These are phyloP conservation scores for Carassius gibelio DNA, from an alignment of 2,113 vertebrate species.

Conservation along the genomic window DNA sequence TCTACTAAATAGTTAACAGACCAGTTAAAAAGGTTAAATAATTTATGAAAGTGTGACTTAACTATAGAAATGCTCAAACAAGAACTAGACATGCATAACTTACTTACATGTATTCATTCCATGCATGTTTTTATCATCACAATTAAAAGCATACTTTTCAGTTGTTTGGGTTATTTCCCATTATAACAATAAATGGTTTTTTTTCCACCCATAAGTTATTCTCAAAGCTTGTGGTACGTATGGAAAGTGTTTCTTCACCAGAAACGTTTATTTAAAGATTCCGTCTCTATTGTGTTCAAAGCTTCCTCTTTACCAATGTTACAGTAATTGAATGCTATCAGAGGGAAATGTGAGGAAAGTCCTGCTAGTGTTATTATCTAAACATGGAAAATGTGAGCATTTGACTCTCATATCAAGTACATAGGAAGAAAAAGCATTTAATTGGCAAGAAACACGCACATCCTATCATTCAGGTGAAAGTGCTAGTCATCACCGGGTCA, in stretches of 20 bases:
- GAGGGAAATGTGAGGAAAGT: constrained; percentile 27
- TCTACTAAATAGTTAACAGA: no score
- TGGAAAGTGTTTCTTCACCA: constrained; percentile 1
- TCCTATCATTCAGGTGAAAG: background rate
- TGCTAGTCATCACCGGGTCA: background rate
- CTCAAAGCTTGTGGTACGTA: background rate
- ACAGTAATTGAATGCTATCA: background rate
- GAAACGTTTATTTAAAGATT: constrained; percentile 20
- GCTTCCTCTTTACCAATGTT: constrained; percentile 40
- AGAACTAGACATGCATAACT: background rate
- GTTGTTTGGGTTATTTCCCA: background rate
- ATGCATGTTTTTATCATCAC: background rate
- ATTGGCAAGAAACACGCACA: background rate
- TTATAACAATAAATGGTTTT: background rate
- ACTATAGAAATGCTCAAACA: background rate
- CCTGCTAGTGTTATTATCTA: constrained; percentile 38
- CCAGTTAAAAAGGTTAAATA: no score
- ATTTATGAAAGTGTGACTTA: background rate
- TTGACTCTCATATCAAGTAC: constrained; percentile 6
- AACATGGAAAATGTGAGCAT: constrained; percentile 40
- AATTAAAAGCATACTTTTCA: background rate
- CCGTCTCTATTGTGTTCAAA: constrained; percentile 36
- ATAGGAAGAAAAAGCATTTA: background rate
- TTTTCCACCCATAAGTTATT: background rate
- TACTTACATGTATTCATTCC: background rate